These are phyloP conservation scores for Gymnoscopelus microlampas DNA, from an alignment of 2,797 vertebrate genomes.

Conservation along the genomic window DNA sequence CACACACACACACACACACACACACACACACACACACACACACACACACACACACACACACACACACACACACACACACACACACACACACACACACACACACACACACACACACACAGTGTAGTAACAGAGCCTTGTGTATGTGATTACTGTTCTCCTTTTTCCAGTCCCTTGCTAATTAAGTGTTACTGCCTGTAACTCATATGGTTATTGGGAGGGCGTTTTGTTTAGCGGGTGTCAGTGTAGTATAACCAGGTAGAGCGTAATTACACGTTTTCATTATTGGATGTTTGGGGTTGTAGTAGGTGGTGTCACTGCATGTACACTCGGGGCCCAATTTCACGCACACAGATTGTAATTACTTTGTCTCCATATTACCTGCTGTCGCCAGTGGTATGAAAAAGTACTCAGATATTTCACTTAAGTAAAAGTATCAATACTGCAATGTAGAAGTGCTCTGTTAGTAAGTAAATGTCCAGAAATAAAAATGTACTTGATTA, in stretches of 20 bases:
- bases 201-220: slow-evolving; percentile 40
- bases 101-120: slow-evolving; percentile 39
- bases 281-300: slow-evolving; percentile 37
- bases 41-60: background rate
- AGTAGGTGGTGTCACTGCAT: no score
- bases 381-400: no score
- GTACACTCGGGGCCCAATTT: slow-evolving; percentile 43
- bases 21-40: background rate
- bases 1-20: slow-evolving; percentile 18
- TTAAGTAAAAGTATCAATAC: no score
- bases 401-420: no score
- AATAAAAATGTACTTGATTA: no score
- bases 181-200: slow-evolving; percentile 46
- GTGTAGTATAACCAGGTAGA: slow-evolving; percentile 26
- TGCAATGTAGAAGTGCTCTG: no score
- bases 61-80: background rate
- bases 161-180: slow-evolving; percentile 60
- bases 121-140: slow-evolving; percentile 40
- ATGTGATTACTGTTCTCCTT: slow-evolving; percentile 61
- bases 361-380: slow-evolving; percentile 9
- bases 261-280: slow-evolving; percentile 56
- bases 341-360: slow-evolving; percentile 26
- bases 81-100: background rate
- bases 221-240: slow-evolving; percentile 37
- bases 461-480: no score